Evolutionary conservation across 2,888 invertebrate genomes (phyloP), one percentile per base, ranked within the genome.

Genomic region (Hyppa rectilinea): DNA sequence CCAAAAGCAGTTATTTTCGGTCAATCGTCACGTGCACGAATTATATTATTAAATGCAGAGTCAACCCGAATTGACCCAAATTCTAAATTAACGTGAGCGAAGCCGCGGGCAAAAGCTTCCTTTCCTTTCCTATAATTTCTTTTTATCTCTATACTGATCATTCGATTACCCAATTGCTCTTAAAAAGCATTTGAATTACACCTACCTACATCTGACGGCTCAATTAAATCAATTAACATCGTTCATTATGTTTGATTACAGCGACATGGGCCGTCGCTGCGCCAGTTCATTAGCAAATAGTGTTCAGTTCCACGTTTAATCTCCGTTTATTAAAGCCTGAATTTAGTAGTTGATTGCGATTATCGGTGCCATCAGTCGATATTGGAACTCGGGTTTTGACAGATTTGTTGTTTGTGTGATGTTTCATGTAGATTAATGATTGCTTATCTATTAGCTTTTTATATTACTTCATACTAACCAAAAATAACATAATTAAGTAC

Each of bases 151-250:
- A n/a, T n/a, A n/a, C n/a, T n/a, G n/a, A n/a, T n/a, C n/a, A n/a
- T n/a, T n/a, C n/a, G 9, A 38, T 45, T 43, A 29, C 7, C 23
- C 45, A 66, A 52, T 58, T 56, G 12, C 12, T n/a, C 14, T 14
- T 43, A 36, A 71, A 78, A 71, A 34, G 29, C 34, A 74, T 60
- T 67, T 74, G 53, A 55, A 79, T 62, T 43, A 50, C 29, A 38
- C 47, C n/a, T n/a, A 66, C 43, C 26, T 43, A 50, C 20, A 17
- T 26, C 40, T 63, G 53, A 61, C 38, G n/a, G 72, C 73, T 67
- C 61, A 75, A 84, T 84, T 70, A 79, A 75, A 82, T 77, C 83
- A 76, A 76, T 80, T 80, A 74, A 63, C 80, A 64, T 70, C 67
- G 55, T 80, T 78, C 47, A 77, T 75, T 80, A 80, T 72, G 80